phyloP scores from a whole-genome alignment of 2,888 invertebrate genomes.

The Sinodicranocentrus sp. region DNA sequence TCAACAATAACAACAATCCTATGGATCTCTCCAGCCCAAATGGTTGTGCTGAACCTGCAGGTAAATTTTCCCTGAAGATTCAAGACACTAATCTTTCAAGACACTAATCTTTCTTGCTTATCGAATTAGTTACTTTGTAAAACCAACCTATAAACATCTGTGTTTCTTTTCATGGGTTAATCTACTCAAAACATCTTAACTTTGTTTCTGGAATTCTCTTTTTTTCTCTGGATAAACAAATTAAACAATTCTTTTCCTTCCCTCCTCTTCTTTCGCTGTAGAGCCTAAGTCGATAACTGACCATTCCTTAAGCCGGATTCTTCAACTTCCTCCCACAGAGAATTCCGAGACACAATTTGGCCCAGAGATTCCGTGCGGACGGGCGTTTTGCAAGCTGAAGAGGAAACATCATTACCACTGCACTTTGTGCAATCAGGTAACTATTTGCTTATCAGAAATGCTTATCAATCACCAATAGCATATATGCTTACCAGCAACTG shows the following conservation, averaged over 20 bases:
- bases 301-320: slow-evolving; percentile 76
- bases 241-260: slow-evolving; percentile 38
- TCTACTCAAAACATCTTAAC: too few species aligned
- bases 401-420: slow-evolving; percentile 89
- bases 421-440: slow-evolving; percentile 86
- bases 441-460: too few species aligned
- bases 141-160: background rate
- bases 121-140: too few species aligned
- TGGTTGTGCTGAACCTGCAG: slow-evolving; percentile 68
- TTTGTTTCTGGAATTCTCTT: slow-evolving; percentile 35
- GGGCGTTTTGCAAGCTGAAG: slow-evolving; percentile 89
- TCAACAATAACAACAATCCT: slow-evolving; percentile 68
- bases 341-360: slow-evolving; percentile 80
- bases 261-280: slow-evolving; percentile 59
- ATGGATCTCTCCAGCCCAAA: slow-evolving; percentile 76
- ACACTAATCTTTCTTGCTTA: too few species aligned
- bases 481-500: too few species aligned
- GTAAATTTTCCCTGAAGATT: slow-evolving; percentile 43
- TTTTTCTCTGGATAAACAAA: slow-evolving; percentile 32
- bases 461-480: too few species aligned
- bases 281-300: slow-evolving; percentile 76
- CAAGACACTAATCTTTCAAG: too few species aligned
- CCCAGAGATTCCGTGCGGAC: slow-evolving; percentile 84
- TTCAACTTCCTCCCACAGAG: slow-evolving; percentile 75
- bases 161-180: background rate